These are phyloP conservation scores for Bombyx mori DNA, from an alignment of 1,140 invertebrate genomes.

Conservation along the genomic window ASM3026992v2 NC_085121.1:16564001-16564500, in stretches of 20 bases:
- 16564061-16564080: too few species aligned
- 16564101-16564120: too few species aligned
- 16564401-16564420: slow-evolving; percentile 89
- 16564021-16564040: neutral
- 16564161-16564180: too few species aligned
- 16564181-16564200: too few species aligned
- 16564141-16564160: too few species aligned
- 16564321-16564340: slow-evolving; percentile 78
- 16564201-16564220: too few species aligned
- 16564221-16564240: too few species aligned
- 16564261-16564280: too few species aligned
- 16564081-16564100: too few species aligned
- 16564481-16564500: slow-evolving; percentile 93
- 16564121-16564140: too few species aligned
- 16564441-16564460: slow-evolving; percentile 91
- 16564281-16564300: too few species aligned
- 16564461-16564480: slow-evolving; percentile 93
- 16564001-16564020: slow-evolving; percentile 84
- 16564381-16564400: slow-evolving; percentile 94
- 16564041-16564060: neutral
- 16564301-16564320: neutral
- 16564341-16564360: slow-evolving; percentile 93
- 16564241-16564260: too few species aligned
- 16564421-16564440: slow-evolving; percentile 93
- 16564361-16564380: slow-evolving; percentile 96